Conservation (phyloP, 2,113 vertebrate genomes). For the Morone chrysops region DNA sequence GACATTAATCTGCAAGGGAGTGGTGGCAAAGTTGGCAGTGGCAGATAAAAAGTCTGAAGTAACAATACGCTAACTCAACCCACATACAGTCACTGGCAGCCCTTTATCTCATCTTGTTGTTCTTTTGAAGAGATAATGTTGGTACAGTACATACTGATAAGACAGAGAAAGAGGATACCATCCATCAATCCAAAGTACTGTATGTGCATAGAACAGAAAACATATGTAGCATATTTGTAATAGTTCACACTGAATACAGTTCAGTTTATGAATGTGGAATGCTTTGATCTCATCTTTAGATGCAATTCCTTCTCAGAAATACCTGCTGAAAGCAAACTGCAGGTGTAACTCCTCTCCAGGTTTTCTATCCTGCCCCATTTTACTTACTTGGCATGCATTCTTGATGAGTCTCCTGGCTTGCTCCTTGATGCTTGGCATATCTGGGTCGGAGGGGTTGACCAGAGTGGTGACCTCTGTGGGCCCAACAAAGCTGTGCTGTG, state of each 20-base stretch:
- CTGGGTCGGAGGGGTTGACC: constrained; percentile 91
- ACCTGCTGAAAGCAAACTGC: not conserved
- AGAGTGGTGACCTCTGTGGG: constrained; percentile 95
- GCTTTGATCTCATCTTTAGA: constrained; percentile 10
- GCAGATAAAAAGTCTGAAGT: constrained; percentile 39
- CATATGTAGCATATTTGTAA: not conserved
- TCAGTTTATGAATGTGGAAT: not conserved
- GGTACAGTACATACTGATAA: constrained; percentile 8
- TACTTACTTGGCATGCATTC: constrained; percentile 91
- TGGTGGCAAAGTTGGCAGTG: constrained; percentile 35
- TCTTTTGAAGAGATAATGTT: constrained; percentile 2
- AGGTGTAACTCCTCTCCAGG: not conserved
- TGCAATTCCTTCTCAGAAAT: not conserved
- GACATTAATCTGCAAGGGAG: constrained; percentile 41
- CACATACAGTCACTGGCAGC: not conserved
- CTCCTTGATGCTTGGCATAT: constrained; percentile 96
- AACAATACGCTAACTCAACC: not conserved
- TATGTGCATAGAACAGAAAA: not conserved
- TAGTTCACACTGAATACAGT: not conserved
- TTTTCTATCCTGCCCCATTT: not conserved
- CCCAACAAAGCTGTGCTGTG: constrained; percentile 89
- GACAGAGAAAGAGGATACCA: not conserved
- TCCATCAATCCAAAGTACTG: not conserved
- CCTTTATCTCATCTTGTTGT: constrained; percentile 4
- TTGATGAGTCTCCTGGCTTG: constrained; percentile 95